phyloP scores from a whole-genome alignment of 92 coral and sea anemone species.

The Muricea muricata region DNA sequence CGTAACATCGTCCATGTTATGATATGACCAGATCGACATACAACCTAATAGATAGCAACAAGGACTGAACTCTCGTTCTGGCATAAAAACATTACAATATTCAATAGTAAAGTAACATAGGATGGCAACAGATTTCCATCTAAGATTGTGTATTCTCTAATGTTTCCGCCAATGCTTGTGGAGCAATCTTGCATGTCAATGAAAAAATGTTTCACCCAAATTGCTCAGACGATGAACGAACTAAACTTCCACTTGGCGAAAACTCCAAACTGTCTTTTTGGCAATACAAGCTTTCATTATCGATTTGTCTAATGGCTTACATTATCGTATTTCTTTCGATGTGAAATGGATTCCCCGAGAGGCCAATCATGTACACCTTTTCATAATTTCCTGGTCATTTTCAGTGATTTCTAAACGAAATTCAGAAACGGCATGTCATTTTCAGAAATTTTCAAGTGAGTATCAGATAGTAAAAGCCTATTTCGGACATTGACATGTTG shows the following conservation, averaged over 20 bases:
- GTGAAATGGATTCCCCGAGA: background rate
- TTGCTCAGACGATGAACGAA: constrained; percentile 20
- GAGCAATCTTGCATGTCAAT: constrained; percentile 17
- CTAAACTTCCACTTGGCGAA: background rate
- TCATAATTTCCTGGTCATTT: too few relatives aligned
- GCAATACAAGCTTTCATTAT: constrained; percentile 17
- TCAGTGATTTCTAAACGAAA: too few relatives aligned
- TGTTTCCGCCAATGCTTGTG: constrained; percentile 29
- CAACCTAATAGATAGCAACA: background rate
- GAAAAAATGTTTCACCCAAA: constrained; percentile 23
- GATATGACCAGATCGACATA: constrained; percentile 52
- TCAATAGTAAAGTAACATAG: constrained; percentile 49
- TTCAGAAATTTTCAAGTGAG: too few relatives aligned
- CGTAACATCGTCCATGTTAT: constrained; percentile 40
- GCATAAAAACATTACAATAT: constrained; percentile 15
- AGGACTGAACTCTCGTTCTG: constrained; percentile 34
- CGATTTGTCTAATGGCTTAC: background rate
- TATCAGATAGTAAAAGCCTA: too few relatives aligned
- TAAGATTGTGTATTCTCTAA: constrained; percentile 52
- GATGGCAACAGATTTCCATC: constrained; percentile 4
- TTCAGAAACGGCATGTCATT: too few relatives aligned
- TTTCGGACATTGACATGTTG: too few relatives aligned
- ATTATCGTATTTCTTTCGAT: background rate
- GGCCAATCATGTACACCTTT: too few relatives aligned
- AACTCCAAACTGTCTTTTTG: background rate